Evolutionary conservation across 2,113 vertebrate species (phyloP), one percentile per base, ranked within the genome.

Genomic region (Paraplagusia blochii): DNA sequence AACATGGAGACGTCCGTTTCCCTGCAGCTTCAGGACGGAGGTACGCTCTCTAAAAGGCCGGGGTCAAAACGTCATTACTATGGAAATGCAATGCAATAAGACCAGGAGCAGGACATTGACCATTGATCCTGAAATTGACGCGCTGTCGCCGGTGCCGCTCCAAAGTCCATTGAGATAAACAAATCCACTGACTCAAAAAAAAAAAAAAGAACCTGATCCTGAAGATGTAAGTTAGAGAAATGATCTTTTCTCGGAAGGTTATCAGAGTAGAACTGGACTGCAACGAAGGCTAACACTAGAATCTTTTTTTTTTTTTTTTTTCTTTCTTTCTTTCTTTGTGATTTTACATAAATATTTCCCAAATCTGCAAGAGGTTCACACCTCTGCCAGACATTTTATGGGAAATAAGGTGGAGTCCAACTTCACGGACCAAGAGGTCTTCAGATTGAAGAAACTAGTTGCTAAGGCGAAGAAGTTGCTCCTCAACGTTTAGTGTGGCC

Each of bases 111-210:
- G 76, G 68, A 59, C 76, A 80, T 82, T 86, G 85, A 79, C 84
- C 82, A 91, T 91, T 88, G 90, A 91, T 91, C 84, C 79, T 51
- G 70, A 80, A 87, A 89, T 88, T 88, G 87, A 89, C 83, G 80
- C 87, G 81, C 82, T 89, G 89, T 88, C 87, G 85, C 83, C 77
- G 53, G 33, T 76, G 76, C 72, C 63, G 74, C 66, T 71, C 80
- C 72, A 68, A 14, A 74, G 74, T 81, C 74, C 67, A 82, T 69
- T 77, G 74, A 85, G 84, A 87, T 87, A 89, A 89, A 89, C 84
- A 88, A 88, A 88, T 58, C 72, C 10, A 29, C 58, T 12, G 54
- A 63, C 72, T 62, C 22, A 66, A 77, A 84, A 81, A 83, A 76
- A 71, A 64, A 79, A 71, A 13, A 80, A 85, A 86, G 82, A 76